phyloP scores from a whole-genome alignment of 2,113 vertebrate genomes.

The Psittacara wagleri region DNA sequence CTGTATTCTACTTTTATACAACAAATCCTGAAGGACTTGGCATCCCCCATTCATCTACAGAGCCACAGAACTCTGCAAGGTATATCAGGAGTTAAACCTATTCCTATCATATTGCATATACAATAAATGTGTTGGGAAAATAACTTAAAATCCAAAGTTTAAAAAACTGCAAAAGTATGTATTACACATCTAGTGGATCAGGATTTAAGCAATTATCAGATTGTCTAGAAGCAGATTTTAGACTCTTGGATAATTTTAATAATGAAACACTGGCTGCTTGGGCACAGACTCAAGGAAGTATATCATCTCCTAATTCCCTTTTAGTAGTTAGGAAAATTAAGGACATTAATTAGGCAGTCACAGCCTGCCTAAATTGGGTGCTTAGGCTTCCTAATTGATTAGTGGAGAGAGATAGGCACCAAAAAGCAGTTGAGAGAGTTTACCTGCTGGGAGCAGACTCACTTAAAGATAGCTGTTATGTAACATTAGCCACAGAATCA shows the following conservation, averaged over 20 bases:
- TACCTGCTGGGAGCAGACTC: not conserved
- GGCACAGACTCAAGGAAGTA: not conserved
- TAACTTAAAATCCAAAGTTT: not conserved
- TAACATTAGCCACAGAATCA: not conserved
- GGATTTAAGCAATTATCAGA: not conserved
- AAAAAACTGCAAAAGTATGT: not conserved
- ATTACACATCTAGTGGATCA: not conserved
- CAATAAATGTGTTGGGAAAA: not conserved
- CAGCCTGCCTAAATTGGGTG: not conserved
- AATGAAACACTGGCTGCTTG: not conserved
- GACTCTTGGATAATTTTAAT: not conserved
- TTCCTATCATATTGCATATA: not conserved
- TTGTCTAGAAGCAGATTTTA: not conserved
- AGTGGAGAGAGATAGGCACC: not conserved
- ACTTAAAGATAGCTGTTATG: not conserved
- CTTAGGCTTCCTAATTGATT: constrained; percentile 26
- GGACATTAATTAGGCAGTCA: constrained; percentile 17
- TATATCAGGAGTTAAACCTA: not conserved
- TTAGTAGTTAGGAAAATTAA: constrained; percentile 18
- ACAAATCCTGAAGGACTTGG: not conserved
- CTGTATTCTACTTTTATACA: not conserved
- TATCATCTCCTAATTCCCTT: constrained; percentile 22
- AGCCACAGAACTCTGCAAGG: not conserved
- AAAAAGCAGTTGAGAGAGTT: not conserved
- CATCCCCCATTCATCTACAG: not conserved